phyloP scores from a whole-genome alignment of 2,113 vertebrate species.

The Ramphastos sulfuratus region DNA sequence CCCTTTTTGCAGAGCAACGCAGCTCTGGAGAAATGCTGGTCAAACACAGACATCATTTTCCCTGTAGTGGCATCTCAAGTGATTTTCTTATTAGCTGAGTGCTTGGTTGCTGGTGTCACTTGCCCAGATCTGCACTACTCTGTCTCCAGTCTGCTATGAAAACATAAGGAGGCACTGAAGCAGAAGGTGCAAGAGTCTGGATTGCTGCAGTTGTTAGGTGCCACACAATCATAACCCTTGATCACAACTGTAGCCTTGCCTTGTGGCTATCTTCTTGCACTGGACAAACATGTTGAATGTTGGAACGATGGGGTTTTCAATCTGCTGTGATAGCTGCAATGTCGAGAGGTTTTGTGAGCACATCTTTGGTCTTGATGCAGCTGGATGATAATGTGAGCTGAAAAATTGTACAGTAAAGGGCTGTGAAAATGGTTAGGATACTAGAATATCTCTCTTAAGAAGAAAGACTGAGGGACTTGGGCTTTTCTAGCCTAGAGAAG shows the following conservation, averaged over 20 bases:
- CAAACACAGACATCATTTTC: not conserved
- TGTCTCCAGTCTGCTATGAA: not conserved
- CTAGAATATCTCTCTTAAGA: too few species aligned
- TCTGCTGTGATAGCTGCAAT: not conserved
- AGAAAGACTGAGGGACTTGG: too few species aligned
- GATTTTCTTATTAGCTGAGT: not conserved
- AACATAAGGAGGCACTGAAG: not conserved
- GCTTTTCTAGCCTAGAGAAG: too few species aligned
- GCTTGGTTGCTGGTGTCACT: not conserved
- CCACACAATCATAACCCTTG: not conserved
- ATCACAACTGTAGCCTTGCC: not conserved
- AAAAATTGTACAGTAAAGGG: not conserved
- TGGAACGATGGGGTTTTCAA: not conserved
- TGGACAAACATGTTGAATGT: not conserved
- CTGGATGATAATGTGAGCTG: not conserved
- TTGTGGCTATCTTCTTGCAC: not conserved
- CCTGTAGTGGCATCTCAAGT: not conserved
- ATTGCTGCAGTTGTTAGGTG: constrained; percentile 5
- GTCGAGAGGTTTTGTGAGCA: not conserved
- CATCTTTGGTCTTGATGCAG: not conserved
- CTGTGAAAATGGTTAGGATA: too few species aligned
- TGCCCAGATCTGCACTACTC: not conserved
- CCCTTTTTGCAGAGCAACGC: not conserved
- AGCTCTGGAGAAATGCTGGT: not conserved
- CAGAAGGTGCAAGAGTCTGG: not conserved